Conservation (phyloP, 2,113 vertebrate species). For the Cavia aperea region DNA sequence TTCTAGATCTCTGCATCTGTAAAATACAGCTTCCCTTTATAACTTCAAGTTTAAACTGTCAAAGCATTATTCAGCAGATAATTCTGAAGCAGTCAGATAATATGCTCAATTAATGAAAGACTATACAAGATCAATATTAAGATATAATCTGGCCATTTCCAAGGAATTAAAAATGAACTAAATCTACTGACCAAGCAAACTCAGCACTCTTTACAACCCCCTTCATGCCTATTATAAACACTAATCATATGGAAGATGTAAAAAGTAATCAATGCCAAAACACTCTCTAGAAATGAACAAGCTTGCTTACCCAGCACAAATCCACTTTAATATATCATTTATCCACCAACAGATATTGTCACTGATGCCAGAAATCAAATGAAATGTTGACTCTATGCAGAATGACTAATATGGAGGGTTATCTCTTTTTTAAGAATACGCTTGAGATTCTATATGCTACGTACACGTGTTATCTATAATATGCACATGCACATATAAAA, state of each 20-base stretch:
- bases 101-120: slow-evolving; percentile 44
- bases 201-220: slow-evolving; percentile 6
- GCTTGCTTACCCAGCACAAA: slow-evolving; percentile 65
- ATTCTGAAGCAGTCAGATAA: slow-evolving; percentile 26
- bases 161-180: slow-evolving; percentile 45
- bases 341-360: slow-evolving; percentile 58
- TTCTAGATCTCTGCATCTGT: background rate
- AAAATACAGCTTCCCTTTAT: slow-evolving; percentile 2
- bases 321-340: slow-evolving; percentile 55
- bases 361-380: slow-evolving; percentile 57
- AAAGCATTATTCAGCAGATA: slow-evolving; percentile 39
- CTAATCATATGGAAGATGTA: slow-evolving; percentile 37
- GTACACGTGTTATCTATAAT: slow-evolving; percentile 57
- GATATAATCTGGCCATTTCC: slow-evolving; percentile 1
- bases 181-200: slow-evolving; percentile 43
- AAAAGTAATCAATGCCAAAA: slow-evolving; percentile 54
- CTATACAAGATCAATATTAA: slow-evolving; percentile 10
- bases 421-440: slow-evolving; percentile 53
- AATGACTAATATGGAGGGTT: slow-evolving; percentile 64
- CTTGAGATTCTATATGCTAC: slow-evolving; percentile 54
- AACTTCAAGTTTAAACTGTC: slow-evolving; percentile 19
- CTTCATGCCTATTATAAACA: slow-evolving; percentile 36
- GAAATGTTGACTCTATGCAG: slow-evolving; percentile 58
- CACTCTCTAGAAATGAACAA: slow-evolving; percentile 53
- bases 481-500: slow-evolving; percentile 54